These are phyloP conservation scores for Parnassius glacialis DNA, from an alignment of 2,888 invertebrate species.

Conservation along the genomic window DNA sequence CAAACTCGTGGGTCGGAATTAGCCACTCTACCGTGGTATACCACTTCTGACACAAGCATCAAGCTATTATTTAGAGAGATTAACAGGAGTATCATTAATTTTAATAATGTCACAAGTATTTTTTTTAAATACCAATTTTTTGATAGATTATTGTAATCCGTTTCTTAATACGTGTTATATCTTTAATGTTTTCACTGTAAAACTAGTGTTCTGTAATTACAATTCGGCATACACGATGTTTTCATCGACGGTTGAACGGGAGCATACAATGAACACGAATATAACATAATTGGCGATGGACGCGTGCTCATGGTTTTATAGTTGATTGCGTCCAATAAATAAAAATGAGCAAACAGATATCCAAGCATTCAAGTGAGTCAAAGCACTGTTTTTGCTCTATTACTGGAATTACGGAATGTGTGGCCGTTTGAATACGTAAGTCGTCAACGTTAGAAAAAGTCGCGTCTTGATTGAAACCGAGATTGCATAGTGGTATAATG, in stretches of 20 bases:
- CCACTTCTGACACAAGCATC: no score
- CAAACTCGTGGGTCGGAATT: no score
- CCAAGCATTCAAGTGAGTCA: conserved; percentile 32
- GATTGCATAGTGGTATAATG: conserved; percentile 2
- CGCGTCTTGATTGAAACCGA: neutral
- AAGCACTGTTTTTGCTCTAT: conserved; percentile 7
- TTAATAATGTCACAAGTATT: no score
- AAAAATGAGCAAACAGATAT: conserved; percentile 10
- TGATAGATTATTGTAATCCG: no score
- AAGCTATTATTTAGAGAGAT: no score
- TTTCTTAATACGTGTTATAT: no score
- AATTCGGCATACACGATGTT: neutral
- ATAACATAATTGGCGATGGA: conserved; percentile 15
- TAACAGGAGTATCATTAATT: no score
- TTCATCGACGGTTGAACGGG: conserved; percentile 39
- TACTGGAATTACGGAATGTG: conserved; percentile 7
- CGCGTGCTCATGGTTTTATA: conserved; percentile 37
- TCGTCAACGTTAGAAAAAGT: conserved; percentile 1
- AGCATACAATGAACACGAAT: conserved; percentile 40
- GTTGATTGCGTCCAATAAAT: conserved; percentile 37
- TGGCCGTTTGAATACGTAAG: conserved; percentile 13
- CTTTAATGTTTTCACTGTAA: neutral
- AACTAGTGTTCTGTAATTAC: conserved; percentile 19
- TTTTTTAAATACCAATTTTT: no score
- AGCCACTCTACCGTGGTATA: no score